phyloP scores from a whole-genome alignment of 53 echinoderm and acorn worm genomes.

The Holothuria leucospilota region DNA sequence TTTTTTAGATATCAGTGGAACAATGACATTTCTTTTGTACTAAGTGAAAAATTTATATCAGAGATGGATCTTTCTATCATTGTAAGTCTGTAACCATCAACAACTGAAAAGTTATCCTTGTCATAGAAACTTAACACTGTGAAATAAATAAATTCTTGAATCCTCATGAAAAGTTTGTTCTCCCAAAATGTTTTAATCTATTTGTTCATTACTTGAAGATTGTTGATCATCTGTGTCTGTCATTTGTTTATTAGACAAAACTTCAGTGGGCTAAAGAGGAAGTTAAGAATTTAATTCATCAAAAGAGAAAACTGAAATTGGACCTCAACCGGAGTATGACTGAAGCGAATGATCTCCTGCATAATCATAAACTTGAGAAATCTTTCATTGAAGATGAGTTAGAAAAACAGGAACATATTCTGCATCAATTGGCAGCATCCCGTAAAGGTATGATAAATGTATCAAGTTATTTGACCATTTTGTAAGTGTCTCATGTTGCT shows the following conservation, averaged over 20 bases:
- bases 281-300: constrained; percentile 27
- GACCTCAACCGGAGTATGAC: constrained; percentile 68
- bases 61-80: too few relatives aligned
- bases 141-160: too few relatives aligned
- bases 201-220: background rate
- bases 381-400: constrained; percentile 48
- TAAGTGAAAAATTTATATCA: too few relatives aligned
- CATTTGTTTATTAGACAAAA: constrained; percentile 63
- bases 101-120: too few relatives aligned
- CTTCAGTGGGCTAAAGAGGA: constrained; percentile 78
- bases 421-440: constrained; percentile 54
- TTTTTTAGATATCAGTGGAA: too few relatives aligned
- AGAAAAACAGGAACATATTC: constrained; percentile 29
- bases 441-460: constrained; percentile 49
- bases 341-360: constrained; percentile 57
- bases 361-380: constrained; percentile 52
- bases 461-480: background rate
- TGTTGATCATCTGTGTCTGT: background rate
- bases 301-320: constrained; percentile 54
- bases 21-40: too few relatives aligned
- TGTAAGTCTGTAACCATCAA: too few relatives aligned
- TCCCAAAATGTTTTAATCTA: background rate
- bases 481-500: background rate
- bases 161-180: too few relatives aligned
- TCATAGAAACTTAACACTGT: too few relatives aligned